These are phyloP conservation scores for Spodoptera littoralis DNA, from an alignment of 2,888 invertebrate genomes.

Conservation along the genomic window DNA sequence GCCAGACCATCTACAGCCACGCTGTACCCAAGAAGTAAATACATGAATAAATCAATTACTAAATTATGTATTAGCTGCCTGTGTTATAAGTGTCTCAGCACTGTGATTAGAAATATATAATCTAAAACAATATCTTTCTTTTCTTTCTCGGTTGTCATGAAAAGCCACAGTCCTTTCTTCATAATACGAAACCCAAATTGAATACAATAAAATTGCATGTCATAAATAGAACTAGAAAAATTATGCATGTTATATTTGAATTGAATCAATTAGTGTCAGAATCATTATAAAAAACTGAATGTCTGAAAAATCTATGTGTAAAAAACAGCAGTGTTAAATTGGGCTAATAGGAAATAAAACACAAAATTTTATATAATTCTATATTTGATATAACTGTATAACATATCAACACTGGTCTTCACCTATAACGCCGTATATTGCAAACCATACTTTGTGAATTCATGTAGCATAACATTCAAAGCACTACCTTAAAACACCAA, in stretches of 20 bases:
- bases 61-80: slow-evolving; percentile 73
- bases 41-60: slow-evolving; percentile 54
- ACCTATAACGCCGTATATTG: slow-evolving; percentile 52
- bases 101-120: slow-evolving; percentile 71
- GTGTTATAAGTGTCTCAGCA: slow-evolving; percentile 67
- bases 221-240: too few species aligned
- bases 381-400: slow-evolving; percentile 63
- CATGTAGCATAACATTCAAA: slow-evolving; percentile 51
- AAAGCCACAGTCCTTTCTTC: too few species aligned
- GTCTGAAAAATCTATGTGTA: background rate
- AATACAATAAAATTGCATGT: too few species aligned
- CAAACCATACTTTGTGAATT: slow-evolving; percentile 49
- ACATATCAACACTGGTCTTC: slow-evolving; percentile 58
- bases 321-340: background rate
- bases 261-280: too few species aligned
- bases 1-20: slow-evolving; percentile 76
- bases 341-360: slow-evolving; percentile 25
- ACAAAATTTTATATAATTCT: slow-evolving; percentile 59
- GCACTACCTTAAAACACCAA: slow-evolving; percentile 54
- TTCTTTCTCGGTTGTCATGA: background rate
- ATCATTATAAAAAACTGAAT: too few species aligned
- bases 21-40: slow-evolving; percentile 78
- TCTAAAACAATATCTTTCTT: slow-evolving; percentile 36
- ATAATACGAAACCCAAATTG: too few species aligned
- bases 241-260: too few species aligned